phyloP scores from a whole-genome alignment of 2,888 invertebrate species.

The Cryptocephalus primarius region DNA sequence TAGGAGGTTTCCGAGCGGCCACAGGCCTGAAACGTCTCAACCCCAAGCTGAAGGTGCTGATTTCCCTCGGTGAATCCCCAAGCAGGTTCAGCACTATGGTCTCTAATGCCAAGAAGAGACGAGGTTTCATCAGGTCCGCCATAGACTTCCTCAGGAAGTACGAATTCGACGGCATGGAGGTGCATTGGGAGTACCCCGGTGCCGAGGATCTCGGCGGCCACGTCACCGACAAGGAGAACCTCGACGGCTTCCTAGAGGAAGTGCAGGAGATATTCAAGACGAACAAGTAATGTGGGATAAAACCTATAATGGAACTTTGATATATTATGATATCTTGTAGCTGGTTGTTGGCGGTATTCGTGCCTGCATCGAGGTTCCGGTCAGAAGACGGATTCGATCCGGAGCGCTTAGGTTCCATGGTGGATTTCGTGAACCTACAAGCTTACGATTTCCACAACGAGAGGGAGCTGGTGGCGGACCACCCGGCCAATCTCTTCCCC shows the following conservation, averaged over 20 bases:
- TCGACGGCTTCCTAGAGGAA: conserved; percentile 41
- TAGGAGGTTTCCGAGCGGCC: conserved; percentile 63
- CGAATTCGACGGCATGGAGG: conserved; percentile 71
- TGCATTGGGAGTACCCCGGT: conserved; percentile 68
- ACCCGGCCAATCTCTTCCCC: conserved; percentile 41
- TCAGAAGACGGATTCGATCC: conserved; percentile 58
- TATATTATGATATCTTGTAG: background rate
- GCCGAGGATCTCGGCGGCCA: conserved; percentile 38
- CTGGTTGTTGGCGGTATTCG: conserved; percentile 38
- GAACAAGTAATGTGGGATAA: conserved; percentile 22
- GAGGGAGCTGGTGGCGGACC: conserved; percentile 36
- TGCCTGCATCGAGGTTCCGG: conserved; percentile 49
- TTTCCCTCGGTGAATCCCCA: conserved; percentile 63
- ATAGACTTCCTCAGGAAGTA: conserved; percentile 53
- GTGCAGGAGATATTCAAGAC: conserved; percentile 47
- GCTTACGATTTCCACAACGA: conserved; percentile 51
- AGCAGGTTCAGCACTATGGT: conserved; percentile 54
- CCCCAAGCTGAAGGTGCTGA: conserved; percentile 55
- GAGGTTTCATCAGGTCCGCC: conserved; percentile 53
- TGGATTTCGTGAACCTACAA: conserved; percentile 59
- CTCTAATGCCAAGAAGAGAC: conserved; percentile 41
- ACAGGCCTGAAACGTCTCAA: conserved; percentile 56
- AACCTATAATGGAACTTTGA: background rate
- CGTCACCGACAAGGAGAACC: conserved; percentile 37
- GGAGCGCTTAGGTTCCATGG: conserved; percentile 45